Evolutionary conservation across 37 sponge, comb jelly and placozoan genomes (phyloP), one percentile per base, ranked within the genome.

Genomic region (Aplysina aerophoba): DNA sequence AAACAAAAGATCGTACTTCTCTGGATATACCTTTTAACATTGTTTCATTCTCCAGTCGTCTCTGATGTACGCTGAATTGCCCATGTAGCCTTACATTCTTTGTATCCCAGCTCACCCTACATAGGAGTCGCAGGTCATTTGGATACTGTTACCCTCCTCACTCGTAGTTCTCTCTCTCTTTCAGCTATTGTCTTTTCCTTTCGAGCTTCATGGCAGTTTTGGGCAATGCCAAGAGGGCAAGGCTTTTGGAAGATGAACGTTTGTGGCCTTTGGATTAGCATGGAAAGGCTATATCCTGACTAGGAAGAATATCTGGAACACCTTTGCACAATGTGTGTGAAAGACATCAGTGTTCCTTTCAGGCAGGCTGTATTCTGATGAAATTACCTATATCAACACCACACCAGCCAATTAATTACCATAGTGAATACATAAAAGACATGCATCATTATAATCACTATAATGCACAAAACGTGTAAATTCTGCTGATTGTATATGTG

Each of bases 201-300:
- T n/a, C n/a, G n/a, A n/a, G n/a, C n/a, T n/a, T n/a, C n/a, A n/a
- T n/a, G 66, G 22, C 15, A 59, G 13, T 80, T 55, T 39, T 53
- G 81, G 81, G 57, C 59, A 55, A 28, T 33, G 13, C 59, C 66
- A 15, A 53, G 59, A 22, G 24, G 28, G 56, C 81, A 16, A 39
- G 31, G 81, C 11, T 80, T 80, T 22, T 80, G 81, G 81, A 59
- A 55, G 59, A 80, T 55, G 25, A 59, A 56, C 13, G 81, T 80
- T 6, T 80, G 81, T 22, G 8, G 14, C 13, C 31, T 56, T 11
- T 80, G 81, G 59, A 11, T 56, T 31, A 34, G 37, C 40, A 53
- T 80, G 57, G 81, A 33, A 33, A 12, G 24, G 55, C 11, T 11
- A 4, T 84, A 53, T 84, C 85, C 73, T 12, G 85, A 84, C 30